A percentile compares a stretch with the other conserved stretches of the same genome.
These are phyloP conservation scores for Drosophila cardini DNA, from an alignment of 1,140 invertebrate genomes.

Conservation along the genomic window DNA sequence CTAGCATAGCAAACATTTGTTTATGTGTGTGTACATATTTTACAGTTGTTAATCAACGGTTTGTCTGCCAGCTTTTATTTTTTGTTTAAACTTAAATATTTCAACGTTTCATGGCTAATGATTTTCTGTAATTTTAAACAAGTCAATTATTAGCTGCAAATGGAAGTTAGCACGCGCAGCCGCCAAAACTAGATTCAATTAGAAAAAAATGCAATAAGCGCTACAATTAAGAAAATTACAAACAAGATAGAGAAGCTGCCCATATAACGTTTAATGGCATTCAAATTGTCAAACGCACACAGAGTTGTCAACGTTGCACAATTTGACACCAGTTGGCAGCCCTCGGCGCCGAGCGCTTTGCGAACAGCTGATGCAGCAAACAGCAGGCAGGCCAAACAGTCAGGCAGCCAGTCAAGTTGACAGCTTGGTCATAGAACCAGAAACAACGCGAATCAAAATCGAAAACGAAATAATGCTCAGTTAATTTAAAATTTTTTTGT, in stretches of 20 bases:
- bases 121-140: slow-evolving; percentile 74
- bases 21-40: slow-evolving; percentile 29
- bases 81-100: slow-evolving; percentile 13
- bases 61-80: slow-evolving; percentile 18
- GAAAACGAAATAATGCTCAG: slow-evolving; percentile 47
- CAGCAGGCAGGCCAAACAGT: slow-evolving; percentile 29
- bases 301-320: slow-evolving; percentile 26
- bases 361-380: slow-evolving; percentile 40
- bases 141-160: slow-evolving; percentile 73
- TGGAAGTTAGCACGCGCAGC: slow-evolving; percentile 56
- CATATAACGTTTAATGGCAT: neutral
- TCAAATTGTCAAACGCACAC: slow-evolving; percentile 1
- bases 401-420: slow-evolving; percentile 38
- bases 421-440: slow-evolving; percentile 43
- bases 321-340: slow-evolving; percentile 42
- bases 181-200: slow-evolving; percentile 19
- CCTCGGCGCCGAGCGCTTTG: neutral
- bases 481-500: slow-evolving; percentile 39
- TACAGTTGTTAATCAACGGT: slow-evolving; percentile 70
- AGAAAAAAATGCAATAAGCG: slow-evolving; percentile 3
- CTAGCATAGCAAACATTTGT: neutral
- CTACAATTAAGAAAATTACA: neutral
- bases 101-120: slow-evolving; percentile 68
- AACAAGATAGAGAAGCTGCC: neutral
- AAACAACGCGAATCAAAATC: slow-evolving; percentile 43